Percentiles rank a stretch among this genome's conserved stretches.
phyloP scores from a whole-genome alignment of 2,888 invertebrate species.

The Leptinotarsa rubiginosa region DNA sequence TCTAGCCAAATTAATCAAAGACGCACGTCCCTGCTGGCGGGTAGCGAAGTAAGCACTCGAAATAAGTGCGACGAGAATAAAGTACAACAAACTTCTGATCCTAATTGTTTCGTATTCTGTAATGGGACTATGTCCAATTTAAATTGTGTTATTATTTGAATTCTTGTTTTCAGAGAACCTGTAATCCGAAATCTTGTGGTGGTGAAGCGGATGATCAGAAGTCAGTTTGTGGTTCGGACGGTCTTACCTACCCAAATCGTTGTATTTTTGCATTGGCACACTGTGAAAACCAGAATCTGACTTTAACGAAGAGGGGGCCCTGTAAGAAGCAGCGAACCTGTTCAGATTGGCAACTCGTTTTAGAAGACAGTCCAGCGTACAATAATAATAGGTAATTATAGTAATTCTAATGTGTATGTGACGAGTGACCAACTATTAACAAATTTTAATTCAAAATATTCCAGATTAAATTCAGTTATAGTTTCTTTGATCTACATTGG shows the following conservation, averaged over 20 bases:
- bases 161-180: slow-evolving; percentile 46
- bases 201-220: slow-evolving; percentile 55
- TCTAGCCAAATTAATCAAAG: too few relatives aligned
- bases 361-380: slow-evolving; percentile 46
- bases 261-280: slow-evolving; percentile 83
- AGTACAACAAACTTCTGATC: too few relatives aligned
- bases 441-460: background rate
- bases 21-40: too few relatives aligned
- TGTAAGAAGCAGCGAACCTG: slow-evolving; percentile 74
- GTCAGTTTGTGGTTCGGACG: slow-evolving; percentile 84
- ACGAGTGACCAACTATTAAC: background rate
- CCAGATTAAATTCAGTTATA: too few relatives aligned
- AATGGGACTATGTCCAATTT: too few relatives aligned
- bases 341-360: slow-evolving; percentile 53
- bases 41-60: too few relatives aligned
- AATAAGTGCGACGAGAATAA: too few relatives aligned
- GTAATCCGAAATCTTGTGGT: slow-evolving; percentile 61
- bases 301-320: slow-evolving; percentile 79
- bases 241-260: slow-evolving; percentile 82
- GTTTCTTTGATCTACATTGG: too few relatives aligned
- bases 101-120: too few relatives aligned
- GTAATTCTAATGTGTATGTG: background rate
- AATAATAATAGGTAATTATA: slow-evolving; percentile 40
- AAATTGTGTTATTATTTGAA: too few relatives aligned
- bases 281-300: slow-evolving; percentile 80